A percentile compares a stretch with the other conserved stretches of the same genome.
phyloP scores from a whole-genome alignment of 2,888 invertebrate genomes.

The Plebejus melissa region DNA sequence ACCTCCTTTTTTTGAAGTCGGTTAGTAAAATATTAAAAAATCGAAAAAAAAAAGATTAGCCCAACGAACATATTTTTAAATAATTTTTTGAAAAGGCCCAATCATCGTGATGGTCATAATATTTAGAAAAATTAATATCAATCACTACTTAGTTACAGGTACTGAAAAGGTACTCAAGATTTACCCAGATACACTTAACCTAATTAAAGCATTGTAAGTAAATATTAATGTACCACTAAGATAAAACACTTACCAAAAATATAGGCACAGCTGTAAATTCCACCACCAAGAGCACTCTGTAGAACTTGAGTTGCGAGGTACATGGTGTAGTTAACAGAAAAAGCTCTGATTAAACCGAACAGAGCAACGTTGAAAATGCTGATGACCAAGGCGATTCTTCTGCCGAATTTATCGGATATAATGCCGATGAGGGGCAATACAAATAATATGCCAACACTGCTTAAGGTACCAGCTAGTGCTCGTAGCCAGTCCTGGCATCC shows the following conservation, averaged over 20 bases:
- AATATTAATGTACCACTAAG: background rate
- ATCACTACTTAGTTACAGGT: too few relatives aligned
- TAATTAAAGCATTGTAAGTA: background rate
- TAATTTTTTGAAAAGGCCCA: too few relatives aligned
- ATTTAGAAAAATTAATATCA: too few relatives aligned
- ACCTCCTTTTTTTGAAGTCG: background rate
- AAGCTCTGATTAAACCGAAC: conserved; percentile 64
- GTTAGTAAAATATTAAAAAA: background rate
- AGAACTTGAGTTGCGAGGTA: conserved; percentile 61
- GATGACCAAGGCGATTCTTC: conserved; percentile 56
- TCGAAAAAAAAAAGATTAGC: background rate
- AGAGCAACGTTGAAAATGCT: conserved; percentile 45
- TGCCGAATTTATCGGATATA: conserved; percentile 79
- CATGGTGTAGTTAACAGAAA: conserved; percentile 69
- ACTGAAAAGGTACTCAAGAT: background rate
- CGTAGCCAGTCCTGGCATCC: conserved; percentile 81
- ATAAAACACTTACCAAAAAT: conserved; percentile 39
- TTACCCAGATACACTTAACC: background rate
- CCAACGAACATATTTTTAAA: too few relatives aligned
- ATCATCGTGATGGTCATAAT: background rate
- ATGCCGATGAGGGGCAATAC: conserved; percentile 81
- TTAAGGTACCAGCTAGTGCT: conserved; percentile 82
- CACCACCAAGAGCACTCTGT: conserved; percentile 58
- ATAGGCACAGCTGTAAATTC: conserved; percentile 60
- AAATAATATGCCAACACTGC: conserved; percentile 81